These are phyloP conservation scores for Lepisosteus osseus DNA, from an alignment of 2,113 vertebrate species.

Conservation along the genomic window DNA sequence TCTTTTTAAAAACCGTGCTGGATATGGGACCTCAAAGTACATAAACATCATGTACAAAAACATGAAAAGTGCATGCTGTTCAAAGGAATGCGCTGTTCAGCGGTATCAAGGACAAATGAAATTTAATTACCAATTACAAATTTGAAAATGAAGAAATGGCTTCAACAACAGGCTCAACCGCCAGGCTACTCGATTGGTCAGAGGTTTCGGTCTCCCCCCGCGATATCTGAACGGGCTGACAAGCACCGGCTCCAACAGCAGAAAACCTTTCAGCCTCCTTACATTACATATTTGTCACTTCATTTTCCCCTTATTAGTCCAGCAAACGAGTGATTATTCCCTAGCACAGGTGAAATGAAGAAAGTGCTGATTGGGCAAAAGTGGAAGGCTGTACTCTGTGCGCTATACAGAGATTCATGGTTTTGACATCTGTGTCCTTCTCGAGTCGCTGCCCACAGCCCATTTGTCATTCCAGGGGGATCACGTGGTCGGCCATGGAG, in stretches of 20 bases:
- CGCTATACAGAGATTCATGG: constrained; percentile 71
- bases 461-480: constrained; percentile 74
- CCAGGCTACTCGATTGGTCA: constrained; percentile 32
- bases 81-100: not conserved
- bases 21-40: too few species aligned
- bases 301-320: constrained; percentile 58
- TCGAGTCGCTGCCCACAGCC: constrained; percentile 81
- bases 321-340: constrained; percentile 66
- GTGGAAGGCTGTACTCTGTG: constrained; percentile 25
- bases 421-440: constrained; percentile 98
- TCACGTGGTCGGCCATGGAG: constrained; percentile 57
- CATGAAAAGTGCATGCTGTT: not conserved
- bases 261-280: constrained; percentile 25
- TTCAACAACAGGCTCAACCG: constrained; percentile 41
- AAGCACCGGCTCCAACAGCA: constrained; percentile 23
- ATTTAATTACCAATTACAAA: constrained; percentile 4
- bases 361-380: constrained; percentile 72
- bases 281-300: constrained; percentile 50
- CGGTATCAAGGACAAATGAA: constrained; percentile 7
- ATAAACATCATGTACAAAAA: too few species aligned
- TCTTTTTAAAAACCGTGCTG: too few species aligned
- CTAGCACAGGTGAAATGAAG: constrained; percentile 53
- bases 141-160: constrained; percentile 29
- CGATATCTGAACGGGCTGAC: constrained; percentile 32
- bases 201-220: constrained; percentile 25